phyloP scores from a whole-genome alignment of 2,797 vertebrate species.

The Zalophus californianus region DNA sequence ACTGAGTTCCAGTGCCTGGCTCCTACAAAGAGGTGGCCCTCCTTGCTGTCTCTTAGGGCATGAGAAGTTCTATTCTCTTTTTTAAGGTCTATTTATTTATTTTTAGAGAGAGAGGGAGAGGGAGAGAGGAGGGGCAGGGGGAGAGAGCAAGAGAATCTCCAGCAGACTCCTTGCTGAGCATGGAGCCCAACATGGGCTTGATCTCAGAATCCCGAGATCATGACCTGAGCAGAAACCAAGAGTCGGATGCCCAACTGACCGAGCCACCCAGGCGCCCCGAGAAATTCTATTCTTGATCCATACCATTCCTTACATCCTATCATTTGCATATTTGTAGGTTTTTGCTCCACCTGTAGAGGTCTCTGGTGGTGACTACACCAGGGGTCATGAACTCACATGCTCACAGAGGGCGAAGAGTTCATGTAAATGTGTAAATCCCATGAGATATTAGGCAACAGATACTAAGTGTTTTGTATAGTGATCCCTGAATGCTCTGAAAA shows the following conservation, averaged over 20 bases:
- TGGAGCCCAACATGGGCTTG: not conserved
- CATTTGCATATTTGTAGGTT: not conserved
- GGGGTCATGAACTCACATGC: not conserved
- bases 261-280: not conserved
- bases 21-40: not conserved
- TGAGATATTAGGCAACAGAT: conserved; percentile 9
- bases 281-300: conserved; percentile 23
- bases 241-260: not conserved
- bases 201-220: not conserved
- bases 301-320: not conserved
- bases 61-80: conserved; percentile 32
- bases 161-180: not conserved
- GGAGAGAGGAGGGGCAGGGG: too few relatives aligned
- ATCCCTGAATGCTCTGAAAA: not conserved
- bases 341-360: conserved; percentile 11
- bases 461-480: not conserved
- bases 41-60: not conserved
- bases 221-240: not conserved
- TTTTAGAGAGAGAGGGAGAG: not conserved
- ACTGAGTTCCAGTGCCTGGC: not conserved
- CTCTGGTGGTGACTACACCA: not conserved
- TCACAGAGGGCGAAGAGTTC: not conserved
- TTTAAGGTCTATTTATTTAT: not conserved
- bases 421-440: not conserved
- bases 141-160: not conserved